phyloP scores from a whole-genome alignment of 2,113 vertebrate species.

The Oreochromis tanganicae region DNA sequence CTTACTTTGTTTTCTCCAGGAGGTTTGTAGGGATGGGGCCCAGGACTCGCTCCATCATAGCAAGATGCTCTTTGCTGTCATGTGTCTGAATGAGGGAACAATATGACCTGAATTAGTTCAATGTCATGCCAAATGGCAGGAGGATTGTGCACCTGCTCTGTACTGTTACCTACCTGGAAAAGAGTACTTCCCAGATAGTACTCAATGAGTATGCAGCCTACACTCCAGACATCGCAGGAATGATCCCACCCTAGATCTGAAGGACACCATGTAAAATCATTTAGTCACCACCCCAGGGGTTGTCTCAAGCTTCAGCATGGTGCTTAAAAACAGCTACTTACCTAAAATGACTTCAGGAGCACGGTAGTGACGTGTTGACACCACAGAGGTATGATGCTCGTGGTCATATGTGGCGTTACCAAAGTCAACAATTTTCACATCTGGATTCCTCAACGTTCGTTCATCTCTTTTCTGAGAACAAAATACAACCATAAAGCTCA shows the following conservation, averaged over 20 bases:
- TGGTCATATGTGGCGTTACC: slow-evolving; percentile 95
- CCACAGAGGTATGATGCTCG: slow-evolving; percentile 93
- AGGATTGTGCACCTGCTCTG: not conserved
- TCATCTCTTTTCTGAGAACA: slow-evolving; percentile 84
- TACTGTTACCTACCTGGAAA: slow-evolving; percentile 79
- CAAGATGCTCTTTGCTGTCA: slow-evolving; percentile 95
- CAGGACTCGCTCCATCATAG: slow-evolving; percentile 95
- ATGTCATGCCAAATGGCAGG: not conserved
- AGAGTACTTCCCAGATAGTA: slow-evolving; percentile 93
- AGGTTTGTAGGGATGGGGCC: slow-evolving; percentile 88
- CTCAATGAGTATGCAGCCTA: slow-evolving; percentile 93
- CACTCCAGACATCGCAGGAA: slow-evolving; percentile 94
- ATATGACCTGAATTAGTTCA: not conserved
- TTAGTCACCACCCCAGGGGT: not conserved
- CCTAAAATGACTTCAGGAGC: slow-evolving; percentile 96
- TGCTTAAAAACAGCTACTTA: slow-evolving; percentile 46
- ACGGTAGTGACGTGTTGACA: slow-evolving; percentile 93
- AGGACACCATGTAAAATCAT: not conserved
- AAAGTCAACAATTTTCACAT: slow-evolving; percentile 94
- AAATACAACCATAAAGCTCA: not conserved
- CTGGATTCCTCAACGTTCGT: slow-evolving; percentile 83
- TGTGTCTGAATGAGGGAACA: slow-evolving; percentile 77
- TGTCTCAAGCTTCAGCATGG: rapidly evolving
- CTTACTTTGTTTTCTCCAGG: slow-evolving; percentile 89
- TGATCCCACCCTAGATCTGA: slow-evolving; percentile 92